Evolutionary conservation across 2,888 invertebrate genomes (phyloP).

Genomic region (Erpobdella octoculata): DNA sequence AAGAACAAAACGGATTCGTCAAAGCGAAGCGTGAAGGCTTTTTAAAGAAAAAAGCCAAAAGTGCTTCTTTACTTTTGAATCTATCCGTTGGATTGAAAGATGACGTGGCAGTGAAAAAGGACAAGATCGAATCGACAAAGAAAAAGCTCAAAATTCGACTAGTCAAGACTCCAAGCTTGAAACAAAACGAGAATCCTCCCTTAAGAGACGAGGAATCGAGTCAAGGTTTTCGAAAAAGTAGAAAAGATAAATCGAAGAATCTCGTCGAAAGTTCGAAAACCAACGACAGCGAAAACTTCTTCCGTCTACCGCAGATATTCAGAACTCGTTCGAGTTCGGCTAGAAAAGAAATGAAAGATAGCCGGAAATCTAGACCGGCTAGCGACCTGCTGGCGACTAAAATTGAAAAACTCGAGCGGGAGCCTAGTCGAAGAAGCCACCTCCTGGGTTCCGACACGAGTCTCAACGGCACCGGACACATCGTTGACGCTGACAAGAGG

Average conservation of each 20-base stretch:
- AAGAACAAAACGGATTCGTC: background rate
- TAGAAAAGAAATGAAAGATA: no score
- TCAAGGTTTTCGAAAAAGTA: no score
- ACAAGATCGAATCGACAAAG: no score
- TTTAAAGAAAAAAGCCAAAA: background rate
- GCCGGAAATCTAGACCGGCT: background rate
- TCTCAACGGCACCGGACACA: background rate
- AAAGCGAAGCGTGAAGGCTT: background rate
- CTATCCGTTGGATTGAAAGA: no score
- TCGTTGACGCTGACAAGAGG: background rate
- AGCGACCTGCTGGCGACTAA: background rate
- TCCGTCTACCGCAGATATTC: no score
- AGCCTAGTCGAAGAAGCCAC: background rate
- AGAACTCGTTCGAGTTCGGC: no score
- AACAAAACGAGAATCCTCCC: background rate
- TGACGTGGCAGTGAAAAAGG: no score
- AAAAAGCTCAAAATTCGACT: no score
- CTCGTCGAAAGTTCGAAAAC: no score
- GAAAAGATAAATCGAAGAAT: no score
- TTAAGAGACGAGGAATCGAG: background rate
- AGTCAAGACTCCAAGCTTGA: background rate
- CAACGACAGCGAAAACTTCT: no score
- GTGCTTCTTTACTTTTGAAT: background rate
- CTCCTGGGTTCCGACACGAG: background rate
- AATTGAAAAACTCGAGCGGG: slow-evolving; percentile 9